phyloP scores from a whole-genome alignment of 2,888 invertebrate species.

The Volucella inflata region DNA sequence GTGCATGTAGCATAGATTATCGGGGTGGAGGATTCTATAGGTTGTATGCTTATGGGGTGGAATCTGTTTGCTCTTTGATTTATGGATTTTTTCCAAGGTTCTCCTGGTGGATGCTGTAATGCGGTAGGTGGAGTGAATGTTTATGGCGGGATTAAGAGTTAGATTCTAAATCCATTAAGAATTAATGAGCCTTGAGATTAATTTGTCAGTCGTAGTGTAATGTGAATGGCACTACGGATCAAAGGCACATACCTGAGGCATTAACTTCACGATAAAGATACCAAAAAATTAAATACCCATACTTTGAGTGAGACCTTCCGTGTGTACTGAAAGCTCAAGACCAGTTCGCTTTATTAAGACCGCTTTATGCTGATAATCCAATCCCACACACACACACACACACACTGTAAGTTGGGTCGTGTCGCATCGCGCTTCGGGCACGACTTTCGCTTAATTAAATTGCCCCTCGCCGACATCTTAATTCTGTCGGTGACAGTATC shows the following conservation, averaged over 20 bases:
- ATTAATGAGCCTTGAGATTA: slow-evolving; percentile 75
- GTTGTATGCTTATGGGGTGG: slow-evolving; percentile 33
- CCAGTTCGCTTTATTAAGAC: slow-evolving; percentile 64
- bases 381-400: slow-evolving; percentile 53
- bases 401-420: slow-evolving; percentile 7
- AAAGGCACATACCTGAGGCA: no score
- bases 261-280: no score
- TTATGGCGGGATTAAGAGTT: slow-evolving; percentile 68
- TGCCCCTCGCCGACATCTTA: slow-evolving; percentile 70
- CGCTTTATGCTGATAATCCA: slow-evolving; percentile 59
- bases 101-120: slow-evolving; percentile 6
- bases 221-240: slow-evolving; percentile 1
- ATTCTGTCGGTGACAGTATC: slow-evolving; percentile 67
- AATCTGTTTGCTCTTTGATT: slow-evolving; percentile 61
- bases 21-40: slow-evolving; percentile 19
- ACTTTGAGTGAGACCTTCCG: no score
- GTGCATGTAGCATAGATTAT: not conserved
- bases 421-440: slow-evolving; percentile 62
- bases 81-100: slow-evolving; percentile 38
- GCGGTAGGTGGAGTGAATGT: slow-evolving; percentile 43
- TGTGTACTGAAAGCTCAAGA: no score
- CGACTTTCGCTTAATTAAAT: slow-evolving; percentile 74
- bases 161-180: slow-evolving; percentile 69
- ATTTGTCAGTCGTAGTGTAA: slow-evolving; percentile 62
- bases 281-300: no score